Percentiles rank a stretch among this genome's conserved stretches.
These are phyloP conservation scores for Notothenia rossii DNA, from an alignment of 2,113 vertebrate species.

Conservation along the genomic window DNA sequence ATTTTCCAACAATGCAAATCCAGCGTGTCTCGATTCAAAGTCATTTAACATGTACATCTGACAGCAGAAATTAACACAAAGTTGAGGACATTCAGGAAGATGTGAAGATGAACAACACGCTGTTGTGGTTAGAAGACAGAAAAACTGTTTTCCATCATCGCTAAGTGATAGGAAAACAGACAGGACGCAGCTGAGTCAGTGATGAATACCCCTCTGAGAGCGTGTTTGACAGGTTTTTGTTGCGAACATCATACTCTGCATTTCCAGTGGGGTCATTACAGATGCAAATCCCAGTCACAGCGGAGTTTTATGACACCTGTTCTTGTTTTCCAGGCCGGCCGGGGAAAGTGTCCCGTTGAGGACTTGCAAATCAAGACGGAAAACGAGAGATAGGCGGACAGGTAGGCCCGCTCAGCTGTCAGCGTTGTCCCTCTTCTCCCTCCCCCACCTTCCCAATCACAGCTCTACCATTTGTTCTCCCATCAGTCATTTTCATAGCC, in stretches of 20 bases:
- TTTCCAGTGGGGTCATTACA: conserved; percentile 70
- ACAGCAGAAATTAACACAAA: not conserved
- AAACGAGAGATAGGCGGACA: conserved; percentile 77
- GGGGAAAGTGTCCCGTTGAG: conserved; percentile 58
- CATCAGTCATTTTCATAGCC: conserved; percentile 78
- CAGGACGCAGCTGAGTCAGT: conserved; percentile 33
- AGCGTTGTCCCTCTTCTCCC: conserved; percentile 40
- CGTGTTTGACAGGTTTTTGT: conserved; percentile 66
- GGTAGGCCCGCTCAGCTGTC: conserved; percentile 71
- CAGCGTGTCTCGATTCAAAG: not conserved
- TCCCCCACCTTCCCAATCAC: conserved; percentile 56
- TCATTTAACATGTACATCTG: not conserved
- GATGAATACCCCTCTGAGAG: conserved; percentile 64
- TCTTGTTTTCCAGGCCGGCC: conserved; percentile 71
- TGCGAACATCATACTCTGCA: conserved; percentile 64
- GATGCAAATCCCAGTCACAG: conserved; percentile 81
- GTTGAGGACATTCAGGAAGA: not conserved
- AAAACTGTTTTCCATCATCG: conserved; percentile 32
- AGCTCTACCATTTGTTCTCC: conserved; percentile 64
- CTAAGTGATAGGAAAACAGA: conserved; percentile 31
- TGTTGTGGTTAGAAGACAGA: conserved; percentile 18
- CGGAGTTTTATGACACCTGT: conserved; percentile 80
- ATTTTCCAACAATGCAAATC: not conserved
- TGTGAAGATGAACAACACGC: not conserved
- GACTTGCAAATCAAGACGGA: conserved; percentile 81